These are phyloP conservation scores for Pollenia labialis DNA, from an alignment of 2,888 invertebrate species.

Conservation along the genomic window DNA sequence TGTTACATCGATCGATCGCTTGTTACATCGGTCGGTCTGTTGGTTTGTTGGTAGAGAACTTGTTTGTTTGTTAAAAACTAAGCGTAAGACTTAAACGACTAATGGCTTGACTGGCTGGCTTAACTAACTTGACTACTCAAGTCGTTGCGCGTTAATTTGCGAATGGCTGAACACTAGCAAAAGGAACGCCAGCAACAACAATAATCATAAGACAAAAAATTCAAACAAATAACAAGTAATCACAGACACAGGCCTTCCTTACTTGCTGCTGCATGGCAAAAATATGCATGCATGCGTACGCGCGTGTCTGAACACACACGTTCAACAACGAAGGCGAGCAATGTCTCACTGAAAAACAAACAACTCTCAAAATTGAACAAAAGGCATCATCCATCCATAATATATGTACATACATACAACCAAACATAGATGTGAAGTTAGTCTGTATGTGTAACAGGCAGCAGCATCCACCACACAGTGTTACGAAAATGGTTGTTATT, in stretches of 20 bases:
- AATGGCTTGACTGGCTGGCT: slow-evolving; percentile 67
- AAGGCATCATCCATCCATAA: slow-evolving; percentile 59
- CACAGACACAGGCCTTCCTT: slow-evolving; percentile 65
- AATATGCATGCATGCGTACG: slow-evolving; percentile 71
- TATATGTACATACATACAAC: slow-evolving; percentile 2
- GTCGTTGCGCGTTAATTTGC: slow-evolving; percentile 70
- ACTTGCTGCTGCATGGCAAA: slow-evolving; percentile 66
- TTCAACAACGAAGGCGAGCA: slow-evolving; percentile 70
- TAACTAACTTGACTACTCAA: slow-evolving; percentile 69
- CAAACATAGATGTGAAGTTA: slow-evolving; percentile 9
- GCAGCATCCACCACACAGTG: background rate
- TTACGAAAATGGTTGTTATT: background rate
- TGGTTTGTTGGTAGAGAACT: slow-evolving; percentile 33
- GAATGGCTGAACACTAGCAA: slow-evolving; percentile 67
- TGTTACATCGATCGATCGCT: slow-evolving; percentile 36
- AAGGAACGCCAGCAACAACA: slow-evolving; percentile 60
- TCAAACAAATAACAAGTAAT: slow-evolving; percentile 67
- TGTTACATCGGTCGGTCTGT: background rate
- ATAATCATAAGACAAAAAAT: slow-evolving; percentile 49
- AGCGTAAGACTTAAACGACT: slow-evolving; percentile 67
- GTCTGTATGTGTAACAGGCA: background rate
- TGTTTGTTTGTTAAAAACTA: slow-evolving; percentile 67
- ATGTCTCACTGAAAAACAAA: slow-evolving; percentile 69
- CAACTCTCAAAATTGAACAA: slow-evolving; percentile 65
- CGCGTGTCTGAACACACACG: slow-evolving; percentile 71